Conservation (phyloP, 2,888 invertebrate species). For the Calameuta pallipes region DNA sequence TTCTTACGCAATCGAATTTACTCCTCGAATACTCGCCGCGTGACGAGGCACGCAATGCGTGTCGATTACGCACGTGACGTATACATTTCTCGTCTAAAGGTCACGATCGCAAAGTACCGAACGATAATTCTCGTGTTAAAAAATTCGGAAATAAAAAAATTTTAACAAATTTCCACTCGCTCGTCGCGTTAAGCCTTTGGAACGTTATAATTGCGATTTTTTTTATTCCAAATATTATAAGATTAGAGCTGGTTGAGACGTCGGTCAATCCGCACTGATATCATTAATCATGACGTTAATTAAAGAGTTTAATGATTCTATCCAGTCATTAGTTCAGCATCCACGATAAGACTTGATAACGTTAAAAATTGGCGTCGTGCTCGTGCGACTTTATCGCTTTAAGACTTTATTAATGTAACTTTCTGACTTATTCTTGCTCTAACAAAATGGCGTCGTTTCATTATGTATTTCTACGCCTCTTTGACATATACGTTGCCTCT, state of each 20-base stretch:
- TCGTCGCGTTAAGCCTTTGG: not conserved
- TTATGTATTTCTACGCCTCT: not conserved
- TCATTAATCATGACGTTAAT: not conserved
- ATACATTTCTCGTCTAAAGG: not conserved
- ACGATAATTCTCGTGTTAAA: not conserved
- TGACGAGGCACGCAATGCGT: slow-evolving; percentile 27
- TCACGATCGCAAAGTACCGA: not conserved
- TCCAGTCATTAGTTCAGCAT: not conserved
- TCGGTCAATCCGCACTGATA: not conserved
- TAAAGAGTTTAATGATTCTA: not conserved
- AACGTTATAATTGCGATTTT: not conserved
- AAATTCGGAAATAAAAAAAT: too few species aligned
- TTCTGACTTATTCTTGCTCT: not conserved
- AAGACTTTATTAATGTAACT: not conserved
- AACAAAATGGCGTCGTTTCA: not conserved
- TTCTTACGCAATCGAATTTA: slow-evolving; percentile 34
- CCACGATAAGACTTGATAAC: not conserved
- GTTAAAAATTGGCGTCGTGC: not conserved
- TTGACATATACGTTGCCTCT: not conserved
- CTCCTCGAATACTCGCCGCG: slow-evolving; percentile 23
- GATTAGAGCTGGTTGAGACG: not conserved
- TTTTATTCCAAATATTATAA: not conserved
- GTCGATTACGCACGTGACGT: slow-evolving; percentile 15
- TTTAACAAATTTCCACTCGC: not conserved
- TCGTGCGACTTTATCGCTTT: not conserved